phyloP scores from a whole-genome alignment of 2,797 vertebrate genomes.

The Oryzias sinensis region DNA sequence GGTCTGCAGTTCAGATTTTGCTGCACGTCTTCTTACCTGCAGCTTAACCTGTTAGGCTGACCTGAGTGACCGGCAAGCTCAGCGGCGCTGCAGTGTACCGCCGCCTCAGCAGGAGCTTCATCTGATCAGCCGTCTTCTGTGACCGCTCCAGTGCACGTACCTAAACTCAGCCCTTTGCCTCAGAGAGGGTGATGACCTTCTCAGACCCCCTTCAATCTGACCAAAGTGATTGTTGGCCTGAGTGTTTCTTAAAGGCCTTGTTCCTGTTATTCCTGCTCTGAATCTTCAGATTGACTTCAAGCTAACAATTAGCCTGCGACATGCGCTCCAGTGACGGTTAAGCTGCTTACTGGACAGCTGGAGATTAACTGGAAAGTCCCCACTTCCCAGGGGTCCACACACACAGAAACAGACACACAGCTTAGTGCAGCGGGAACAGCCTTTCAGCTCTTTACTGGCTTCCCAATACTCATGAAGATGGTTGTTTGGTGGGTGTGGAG shows the following conservation, averaged over 20 bases:
- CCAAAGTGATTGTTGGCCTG: not conserved
- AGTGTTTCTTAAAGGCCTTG: too few relatives aligned
- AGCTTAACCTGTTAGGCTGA: slow-evolving; percentile 32
- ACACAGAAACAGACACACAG: slow-evolving; percentile 42
- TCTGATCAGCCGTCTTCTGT: not conserved
- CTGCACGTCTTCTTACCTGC: slow-evolving; percentile 5
- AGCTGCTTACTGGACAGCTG: slow-evolving; percentile 77
- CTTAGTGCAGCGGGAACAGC: slow-evolving; percentile 39
- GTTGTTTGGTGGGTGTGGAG: too few relatives aligned
- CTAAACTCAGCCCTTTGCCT: not conserved
- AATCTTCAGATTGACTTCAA: slow-evolving; percentile 35
- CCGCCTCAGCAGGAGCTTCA: not conserved
- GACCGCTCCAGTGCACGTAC: not conserved
- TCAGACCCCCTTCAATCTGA: not conserved
- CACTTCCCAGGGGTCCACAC: slow-evolving; percentile 55
- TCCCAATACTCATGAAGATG: too few relatives aligned
- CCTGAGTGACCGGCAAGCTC: slow-evolving; percentile 24
- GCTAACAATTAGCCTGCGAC: slow-evolving; percentile 48
- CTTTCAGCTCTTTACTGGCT: slow-evolving; percentile 29
- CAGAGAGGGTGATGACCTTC: not conserved
- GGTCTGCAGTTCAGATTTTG: too few relatives aligned
- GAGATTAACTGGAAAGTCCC: slow-evolving; percentile 75
- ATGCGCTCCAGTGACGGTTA: slow-evolving; percentile 69
- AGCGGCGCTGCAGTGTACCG: slow-evolving; percentile 1
- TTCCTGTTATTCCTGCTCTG: slow-evolving; percentile 6